Evolutionary conservation across 2,888 invertebrate genomes (phyloP).

Genomic region (Cheilosia vernalis): DNA sequence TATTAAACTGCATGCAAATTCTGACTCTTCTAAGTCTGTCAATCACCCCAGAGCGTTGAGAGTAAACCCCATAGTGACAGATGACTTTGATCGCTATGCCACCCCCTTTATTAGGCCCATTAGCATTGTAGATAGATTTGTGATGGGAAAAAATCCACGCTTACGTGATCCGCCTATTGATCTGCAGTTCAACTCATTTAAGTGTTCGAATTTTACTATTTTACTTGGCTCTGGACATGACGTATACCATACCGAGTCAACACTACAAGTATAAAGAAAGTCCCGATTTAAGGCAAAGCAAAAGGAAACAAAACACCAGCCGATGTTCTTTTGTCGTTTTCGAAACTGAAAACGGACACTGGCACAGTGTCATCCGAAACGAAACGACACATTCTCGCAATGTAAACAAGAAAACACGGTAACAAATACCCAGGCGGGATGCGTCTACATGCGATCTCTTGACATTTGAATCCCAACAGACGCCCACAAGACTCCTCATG

Average conservation of each 20-base stretch:
- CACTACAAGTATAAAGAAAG: background rate
- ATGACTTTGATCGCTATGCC: too few species aligned
- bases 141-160: too few species aligned
- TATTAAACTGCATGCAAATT: too few species aligned
- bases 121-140: too few species aligned
- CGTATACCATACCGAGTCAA: background rate
- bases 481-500: conserved; percentile 31
- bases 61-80: too few species aligned
- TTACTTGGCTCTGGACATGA: too few species aligned
- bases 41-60: too few species aligned
- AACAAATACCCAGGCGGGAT: conserved; percentile 26
- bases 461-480: conserved; percentile 54
- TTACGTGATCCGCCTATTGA: too few species aligned
- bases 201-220: too few species aligned
- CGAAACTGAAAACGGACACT: conserved; percentile 26
- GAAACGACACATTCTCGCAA: background rate
- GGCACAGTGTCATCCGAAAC: conserved; percentile 1
- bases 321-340: background rate
- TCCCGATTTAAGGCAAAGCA: background rate
- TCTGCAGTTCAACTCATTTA: too few species aligned
- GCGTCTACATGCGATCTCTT: conserved; percentile 38
- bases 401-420: conserved; percentile 4
- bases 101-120: too few species aligned
- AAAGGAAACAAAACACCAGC: background rate
- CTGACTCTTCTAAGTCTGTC: too few species aligned